Evolutionary conservation across 2,797 vertebrate genomes (phyloP).

Genomic region (Coccyzus lansbergi): DNA sequence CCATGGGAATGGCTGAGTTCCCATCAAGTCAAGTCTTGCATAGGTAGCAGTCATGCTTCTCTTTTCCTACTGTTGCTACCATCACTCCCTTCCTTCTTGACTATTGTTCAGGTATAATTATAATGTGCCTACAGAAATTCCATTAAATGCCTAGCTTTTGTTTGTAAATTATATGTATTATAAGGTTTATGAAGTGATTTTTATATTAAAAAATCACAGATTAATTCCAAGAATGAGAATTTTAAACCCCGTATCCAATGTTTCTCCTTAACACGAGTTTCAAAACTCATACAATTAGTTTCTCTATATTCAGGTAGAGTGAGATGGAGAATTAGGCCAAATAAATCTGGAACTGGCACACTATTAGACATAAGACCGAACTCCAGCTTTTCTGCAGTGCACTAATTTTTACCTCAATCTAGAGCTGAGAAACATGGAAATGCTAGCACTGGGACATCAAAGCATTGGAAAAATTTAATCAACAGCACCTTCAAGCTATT

Average conservation of each 20-base stretch:
- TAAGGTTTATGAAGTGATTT: constrained; percentile 9
- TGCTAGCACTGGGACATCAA: constrained; percentile 62
- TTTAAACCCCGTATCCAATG: background rate
- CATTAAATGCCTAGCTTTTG: constrained; percentile 43
- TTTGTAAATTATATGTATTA: constrained; percentile 26
- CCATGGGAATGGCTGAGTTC: constrained; percentile 18
- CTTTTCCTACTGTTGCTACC: constrained; percentile 50
- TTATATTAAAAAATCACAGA: constrained; percentile 12
- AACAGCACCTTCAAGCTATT: constrained; percentile 61
- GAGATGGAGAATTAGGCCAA: background rate
- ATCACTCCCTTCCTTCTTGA: constrained; percentile 41
- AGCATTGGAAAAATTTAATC: constrained; percentile 70
- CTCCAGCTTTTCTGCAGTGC: background rate
- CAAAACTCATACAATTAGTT: background rate
- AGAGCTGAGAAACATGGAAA: constrained; percentile 61
- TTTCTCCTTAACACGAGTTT: background rate
- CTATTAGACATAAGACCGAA: background rate
- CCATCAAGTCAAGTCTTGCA: constrained; percentile 60
- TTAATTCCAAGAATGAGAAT: background rate
- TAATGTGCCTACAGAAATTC: constrained; percentile 41
- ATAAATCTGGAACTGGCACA: background rate
- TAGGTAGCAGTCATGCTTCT: constrained; percentile 33
- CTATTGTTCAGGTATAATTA: constrained; percentile 42
- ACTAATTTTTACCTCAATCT: constrained; percentile 19
- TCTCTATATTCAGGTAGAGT: background rate